Evolutionary conservation across 2,797 vertebrate genomes (phyloP).

Genomic region (Helarctos malayanus): DNA sequence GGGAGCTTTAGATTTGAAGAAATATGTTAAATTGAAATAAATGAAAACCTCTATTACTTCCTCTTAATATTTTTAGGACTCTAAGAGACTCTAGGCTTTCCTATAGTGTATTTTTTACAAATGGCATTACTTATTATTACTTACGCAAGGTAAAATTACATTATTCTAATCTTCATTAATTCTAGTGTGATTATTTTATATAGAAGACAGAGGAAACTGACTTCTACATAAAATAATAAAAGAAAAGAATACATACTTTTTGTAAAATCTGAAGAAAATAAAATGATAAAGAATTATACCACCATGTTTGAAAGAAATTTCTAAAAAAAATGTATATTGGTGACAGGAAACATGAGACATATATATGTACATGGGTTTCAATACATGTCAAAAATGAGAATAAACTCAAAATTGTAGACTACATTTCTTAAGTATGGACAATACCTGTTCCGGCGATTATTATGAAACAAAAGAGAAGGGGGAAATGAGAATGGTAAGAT

Average conservation of each 20-base stretch:
- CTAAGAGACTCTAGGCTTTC: neutral
- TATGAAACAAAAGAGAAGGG: neutral
- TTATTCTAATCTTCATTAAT: conserved; percentile 24
- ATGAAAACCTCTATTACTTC: neutral
- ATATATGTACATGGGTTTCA: neutral
- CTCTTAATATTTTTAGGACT: neutral
- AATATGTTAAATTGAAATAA: neutral
- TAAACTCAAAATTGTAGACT: neutral
- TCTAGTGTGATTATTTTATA: neutral
- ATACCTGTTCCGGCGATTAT: neutral
- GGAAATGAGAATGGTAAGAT: neutral
- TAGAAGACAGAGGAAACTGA: neutral
- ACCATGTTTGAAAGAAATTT: conserved; percentile 9
- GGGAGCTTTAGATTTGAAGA: conserved; percentile 43
- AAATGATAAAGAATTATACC: neutral
- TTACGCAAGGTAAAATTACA: neutral
- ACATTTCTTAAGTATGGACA: neutral
- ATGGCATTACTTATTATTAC: neutral
- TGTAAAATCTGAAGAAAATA: neutral
- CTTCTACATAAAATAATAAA: neutral
- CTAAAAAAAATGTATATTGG: neutral
- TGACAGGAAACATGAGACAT: neutral
- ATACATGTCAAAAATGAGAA: neutral
- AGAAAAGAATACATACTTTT: neutral
- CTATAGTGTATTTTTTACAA: neutral